These are phyloP conservation scores for Semicossyphus pulcher DNA, from an alignment of 2,113 vertebrate genomes.

Conservation along the genomic window DNA sequence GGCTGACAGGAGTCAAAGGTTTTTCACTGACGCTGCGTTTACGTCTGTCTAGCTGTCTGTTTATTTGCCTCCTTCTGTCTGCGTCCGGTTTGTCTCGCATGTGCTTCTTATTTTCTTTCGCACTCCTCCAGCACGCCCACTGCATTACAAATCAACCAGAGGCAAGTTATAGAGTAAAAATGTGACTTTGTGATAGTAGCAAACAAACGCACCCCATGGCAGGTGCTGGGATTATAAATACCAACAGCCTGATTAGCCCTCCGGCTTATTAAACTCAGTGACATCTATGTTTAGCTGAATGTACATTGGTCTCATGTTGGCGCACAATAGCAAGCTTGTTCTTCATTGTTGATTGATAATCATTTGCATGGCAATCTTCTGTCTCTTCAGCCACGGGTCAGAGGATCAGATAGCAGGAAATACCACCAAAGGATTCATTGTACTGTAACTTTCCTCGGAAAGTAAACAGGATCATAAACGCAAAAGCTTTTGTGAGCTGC, in stretches of 20 bases:
- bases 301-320: too few relatives aligned
- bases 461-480: too few relatives aligned
- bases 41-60: neutral
- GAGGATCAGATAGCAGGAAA: too few relatives aligned
- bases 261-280: neutral
- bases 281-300: neutral
- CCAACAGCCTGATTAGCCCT: neutral
- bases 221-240: conserved; percentile 1
- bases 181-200: neutral
- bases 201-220: neutral
- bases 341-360: too few relatives aligned
- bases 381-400: too few relatives aligned
- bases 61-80: neutral
- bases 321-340: too few relatives aligned
- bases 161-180: too few relatives aligned
- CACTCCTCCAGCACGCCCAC: too few relatives aligned
- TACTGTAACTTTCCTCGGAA: too few relatives aligned
- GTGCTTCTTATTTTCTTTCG: neutral
- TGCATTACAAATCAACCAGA: neutral
- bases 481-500: neutral
- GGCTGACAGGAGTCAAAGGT: neutral
- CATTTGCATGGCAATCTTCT: neutral
- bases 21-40: conserved; percentile 1
- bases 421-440: too few relatives aligned
- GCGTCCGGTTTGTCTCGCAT: neutral